Percentiles rank a stretch among this genome's conserved stretches.
phyloP scores from a whole-genome alignment of 2,888 invertebrate genomes.

The Prosapia bicincta region DNA sequence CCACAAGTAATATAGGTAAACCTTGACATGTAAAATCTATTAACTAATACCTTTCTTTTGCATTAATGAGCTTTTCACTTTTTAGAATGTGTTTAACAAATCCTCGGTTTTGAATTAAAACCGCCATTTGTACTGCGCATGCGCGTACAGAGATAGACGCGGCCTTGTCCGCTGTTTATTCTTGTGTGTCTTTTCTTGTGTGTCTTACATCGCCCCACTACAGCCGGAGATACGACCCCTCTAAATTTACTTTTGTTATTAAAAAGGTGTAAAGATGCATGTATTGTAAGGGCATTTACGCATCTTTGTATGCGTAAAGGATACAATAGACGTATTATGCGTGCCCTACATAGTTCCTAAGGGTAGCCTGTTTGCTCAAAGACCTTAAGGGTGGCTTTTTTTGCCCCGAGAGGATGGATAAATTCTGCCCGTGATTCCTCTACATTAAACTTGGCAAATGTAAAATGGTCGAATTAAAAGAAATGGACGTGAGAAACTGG shows the following conservation, averaged over 20 bases:
- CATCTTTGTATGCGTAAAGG: slow-evolving; percentile 4
- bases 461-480: no score
- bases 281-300: slow-evolving; percentile 25
- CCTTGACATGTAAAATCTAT: no score
- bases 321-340: slow-evolving; percentile 19
- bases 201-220: slow-evolving; percentile 6
- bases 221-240: slow-evolving; percentile 12
- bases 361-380: neutral
- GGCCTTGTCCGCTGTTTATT: neutral
- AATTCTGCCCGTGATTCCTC: neutral
- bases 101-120: no score
- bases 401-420: neutral
- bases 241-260: slow-evolving; percentile 31
- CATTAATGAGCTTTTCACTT: no score
- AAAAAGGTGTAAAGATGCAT: slow-evolving; percentile 31
- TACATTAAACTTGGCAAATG: neutral
- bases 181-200: no score
- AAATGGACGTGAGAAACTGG: no score
- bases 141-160: no score
- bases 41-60: no score
- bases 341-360: neutral
- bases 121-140: no score
- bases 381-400: neutral
- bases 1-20: no score
- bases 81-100: no score